Evolutionary conservation across 2,113 vertebrate genomes (phyloP).

Genomic region (Bungarus multicinctus): DNA sequence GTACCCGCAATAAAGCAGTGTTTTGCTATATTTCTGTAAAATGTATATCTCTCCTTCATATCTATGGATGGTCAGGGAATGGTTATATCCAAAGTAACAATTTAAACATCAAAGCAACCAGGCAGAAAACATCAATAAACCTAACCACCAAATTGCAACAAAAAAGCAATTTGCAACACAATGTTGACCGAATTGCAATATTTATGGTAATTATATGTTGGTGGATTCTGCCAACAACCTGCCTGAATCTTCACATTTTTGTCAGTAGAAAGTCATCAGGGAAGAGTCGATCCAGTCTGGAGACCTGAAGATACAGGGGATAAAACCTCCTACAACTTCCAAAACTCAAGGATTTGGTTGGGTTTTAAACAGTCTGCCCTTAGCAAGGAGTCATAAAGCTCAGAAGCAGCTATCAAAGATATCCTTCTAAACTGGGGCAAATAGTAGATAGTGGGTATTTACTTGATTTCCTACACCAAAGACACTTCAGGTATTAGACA

Average conservation of each 20-base stretch:
- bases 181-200: background rate
- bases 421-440: background rate
- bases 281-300: background rate
- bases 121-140: background rate
- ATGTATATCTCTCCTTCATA: background rate
- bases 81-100: background rate
- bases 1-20: background rate
- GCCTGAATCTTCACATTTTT: background rate
- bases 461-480: background rate
- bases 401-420: background rate
- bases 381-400: background rate
- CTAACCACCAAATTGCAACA: background rate
- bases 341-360: background rate
- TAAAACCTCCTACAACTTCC: background rate
- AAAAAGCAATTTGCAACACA: background rate
- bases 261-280: background rate
- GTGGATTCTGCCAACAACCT: background rate
- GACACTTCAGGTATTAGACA: background rate
- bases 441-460: background rate
- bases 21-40: background rate
- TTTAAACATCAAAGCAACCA: background rate
- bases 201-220: background rate
- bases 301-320: background rate
- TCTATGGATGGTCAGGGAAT: background rate
- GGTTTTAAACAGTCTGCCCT: background rate